phyloP scores from a whole-genome alignment of 2,113 vertebrate genomes.

The Eulemur rufifrons region DNA sequence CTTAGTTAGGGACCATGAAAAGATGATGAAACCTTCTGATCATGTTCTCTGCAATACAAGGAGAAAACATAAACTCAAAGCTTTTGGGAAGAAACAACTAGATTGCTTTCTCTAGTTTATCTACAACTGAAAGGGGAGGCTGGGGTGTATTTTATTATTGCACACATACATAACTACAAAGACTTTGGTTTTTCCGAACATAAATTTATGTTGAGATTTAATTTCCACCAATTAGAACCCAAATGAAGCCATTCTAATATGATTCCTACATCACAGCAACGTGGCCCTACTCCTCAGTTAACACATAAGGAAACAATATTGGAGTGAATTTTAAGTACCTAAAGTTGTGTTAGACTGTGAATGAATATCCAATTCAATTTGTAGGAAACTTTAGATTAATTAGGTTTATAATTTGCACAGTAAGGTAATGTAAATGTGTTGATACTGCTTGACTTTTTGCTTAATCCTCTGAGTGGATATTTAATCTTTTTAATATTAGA shows the following conservation, averaged over 20 bases:
- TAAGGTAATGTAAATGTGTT: conserved; percentile 92
- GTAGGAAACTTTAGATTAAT: conserved; percentile 89
- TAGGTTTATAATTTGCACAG: conserved; percentile 94
- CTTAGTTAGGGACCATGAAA: not conserved
- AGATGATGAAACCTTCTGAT: not conserved
- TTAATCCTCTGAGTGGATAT: conserved; percentile 95
- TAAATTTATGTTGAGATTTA: conserved; percentile 82
- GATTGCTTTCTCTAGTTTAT: not conserved
- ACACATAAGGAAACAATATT: conserved; percentile 54
- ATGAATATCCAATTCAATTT: conserved; percentile 87
- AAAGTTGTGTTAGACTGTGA: conserved; percentile 77
- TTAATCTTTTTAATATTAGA: conserved; percentile 98
- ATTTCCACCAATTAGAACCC: conserved; percentile 80
- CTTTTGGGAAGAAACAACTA: conserved; percentile 49
- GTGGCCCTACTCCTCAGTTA: conserved; percentile 33
- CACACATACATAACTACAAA: conserved; percentile 64
- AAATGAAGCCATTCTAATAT: conserved; percentile 76
- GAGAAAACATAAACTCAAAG: not conserved
- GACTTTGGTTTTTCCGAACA: conserved; percentile 58
- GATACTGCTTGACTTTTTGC: conserved; percentile 90
- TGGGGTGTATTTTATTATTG: conserved; percentile 54
- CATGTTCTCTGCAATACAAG: not conserved
- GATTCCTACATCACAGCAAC: conserved; percentile 55
- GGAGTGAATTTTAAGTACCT: conserved; percentile 79
- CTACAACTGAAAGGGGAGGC: conserved; percentile 35